Base-by-base conservation (phyloP, 2,113 vertebrate species). In the Scomber scombrus region DNA sequence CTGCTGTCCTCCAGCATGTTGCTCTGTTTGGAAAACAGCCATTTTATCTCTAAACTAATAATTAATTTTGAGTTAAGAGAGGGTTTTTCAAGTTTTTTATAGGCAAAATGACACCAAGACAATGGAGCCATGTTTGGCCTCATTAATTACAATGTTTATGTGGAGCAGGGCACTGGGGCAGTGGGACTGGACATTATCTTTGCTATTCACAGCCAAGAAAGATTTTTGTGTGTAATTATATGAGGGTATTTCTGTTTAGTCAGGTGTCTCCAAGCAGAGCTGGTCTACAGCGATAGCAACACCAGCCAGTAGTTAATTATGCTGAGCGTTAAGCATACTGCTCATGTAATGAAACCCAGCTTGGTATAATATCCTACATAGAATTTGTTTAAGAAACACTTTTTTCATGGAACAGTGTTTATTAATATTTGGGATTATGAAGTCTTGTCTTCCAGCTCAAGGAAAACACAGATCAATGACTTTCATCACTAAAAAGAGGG, bases 91-190 rank as follows among this genome's bases (percentile, higher is more conserved):
- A 29, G 3, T 26, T 66, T 64, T 50, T 47, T 19, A 34, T 43
- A 50, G 61, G 43, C 51, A 60, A 40, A 66, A 67, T 31, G 45
- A 67, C 58, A 40, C 64, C 14, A 18, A 74, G 54, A 87, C 82
- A 85, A 85, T 79, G 58, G 31, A 3, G 45, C 52, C 16, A 19
- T 69, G 75, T 89, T 73, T 78, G 65, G 56, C 68, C 69, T 80
- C 67, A 75, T 29, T 76, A 85, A 86, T 86, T 77, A 75, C 52
- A 70, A 73, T 70, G 65, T 89, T 82, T 84, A 78, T 85, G 63
- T 74, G 78, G 51, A 74, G 63, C 74, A 70, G 67, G 61, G 56
- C 72, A 52, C 62, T 61, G 18, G 60, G 64, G 54, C 21, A 66
- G 0, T 55, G n/a, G 55, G 26, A 50, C 58, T 52, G 73, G 73